Conservation (phyloP, 2,113 vertebrate genomes). For the Pristiophorus japonicus region DNA sequence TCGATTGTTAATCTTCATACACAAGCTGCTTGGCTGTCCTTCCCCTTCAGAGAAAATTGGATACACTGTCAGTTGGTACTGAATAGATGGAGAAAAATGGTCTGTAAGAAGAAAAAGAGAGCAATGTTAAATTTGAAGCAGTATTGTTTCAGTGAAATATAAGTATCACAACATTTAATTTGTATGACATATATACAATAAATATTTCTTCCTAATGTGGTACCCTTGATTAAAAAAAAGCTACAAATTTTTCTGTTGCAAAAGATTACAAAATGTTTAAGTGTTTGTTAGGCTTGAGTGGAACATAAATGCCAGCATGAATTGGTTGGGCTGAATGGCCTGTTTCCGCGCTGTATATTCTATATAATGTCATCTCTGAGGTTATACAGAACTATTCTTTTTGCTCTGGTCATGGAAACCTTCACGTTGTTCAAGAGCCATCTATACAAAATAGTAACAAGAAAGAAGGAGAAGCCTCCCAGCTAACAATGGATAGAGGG, state of each 20-base stretch:
- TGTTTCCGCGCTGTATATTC: too few relatives aligned
- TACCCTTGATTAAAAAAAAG: background rate
- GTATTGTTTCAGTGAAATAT: background rate
- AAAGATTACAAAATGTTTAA: background rate
- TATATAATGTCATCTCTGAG: background rate
- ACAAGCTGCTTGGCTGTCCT: constrained; percentile 3
- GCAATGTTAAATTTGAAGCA: background rate
- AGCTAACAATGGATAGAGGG: background rate
- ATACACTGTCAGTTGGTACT: constrained; percentile 21
- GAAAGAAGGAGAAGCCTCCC: background rate
- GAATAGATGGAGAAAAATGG: constrained; percentile 12
- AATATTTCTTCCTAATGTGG: background rate
- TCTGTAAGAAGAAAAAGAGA: background rate
- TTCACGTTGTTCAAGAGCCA: background rate
- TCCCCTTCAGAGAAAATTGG: background rate
- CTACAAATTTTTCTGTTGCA: background rate
- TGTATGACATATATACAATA: background rate
- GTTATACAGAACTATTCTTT: background rate
- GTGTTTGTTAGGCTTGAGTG: background rate
- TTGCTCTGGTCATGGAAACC: background rate
- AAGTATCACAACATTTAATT: background rate
- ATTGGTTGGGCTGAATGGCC: too few relatives aligned
- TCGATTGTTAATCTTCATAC: too few relatives aligned
- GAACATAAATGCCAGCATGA: too few relatives aligned
- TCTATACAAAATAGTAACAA: background rate